Evolutionary conservation across 2,888 invertebrate genomes (phyloP).

Genomic region (Actias luna): DNA sequence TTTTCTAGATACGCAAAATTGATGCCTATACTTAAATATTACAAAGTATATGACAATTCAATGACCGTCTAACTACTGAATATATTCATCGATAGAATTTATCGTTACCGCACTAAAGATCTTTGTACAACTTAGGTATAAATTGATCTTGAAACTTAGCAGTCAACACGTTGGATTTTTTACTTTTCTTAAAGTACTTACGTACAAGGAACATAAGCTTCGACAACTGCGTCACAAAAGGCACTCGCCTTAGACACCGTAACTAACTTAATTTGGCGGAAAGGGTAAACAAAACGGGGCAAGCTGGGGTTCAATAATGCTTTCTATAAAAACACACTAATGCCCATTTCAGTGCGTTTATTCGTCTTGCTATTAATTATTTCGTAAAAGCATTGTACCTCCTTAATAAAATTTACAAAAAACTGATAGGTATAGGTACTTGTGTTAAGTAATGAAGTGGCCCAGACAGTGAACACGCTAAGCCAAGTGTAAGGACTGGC

Average conservation of each 20-base stretch:
- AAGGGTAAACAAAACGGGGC: conserved; percentile 54
- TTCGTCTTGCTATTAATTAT: neutral
- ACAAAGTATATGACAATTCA: neutral
- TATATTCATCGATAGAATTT: too few relatives aligned
- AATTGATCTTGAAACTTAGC: neutral
- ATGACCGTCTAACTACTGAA: neutral
- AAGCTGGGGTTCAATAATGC: neutral
- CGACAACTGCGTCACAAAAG: neutral
- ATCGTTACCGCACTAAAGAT: too few relatives aligned
- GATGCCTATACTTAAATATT: too few relatives aligned
- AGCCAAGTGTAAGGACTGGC: too few relatives aligned
- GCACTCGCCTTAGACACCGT: conserved; percentile 26
- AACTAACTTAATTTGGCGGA: conserved; percentile 65
- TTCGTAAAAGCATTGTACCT: neutral
- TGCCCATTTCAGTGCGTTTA: neutral
- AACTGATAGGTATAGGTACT: too few relatives aligned
- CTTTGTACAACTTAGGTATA: neutral
- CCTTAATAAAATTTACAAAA: neutral
- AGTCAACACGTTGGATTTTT: neutral
- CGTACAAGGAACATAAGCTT: neutral
- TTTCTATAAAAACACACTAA: neutral
- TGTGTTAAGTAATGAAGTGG: too few relatives aligned
- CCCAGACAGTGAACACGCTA: too few relatives aligned
- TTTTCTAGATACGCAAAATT: too few relatives aligned
- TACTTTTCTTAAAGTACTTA: neutral